Percentiles rank a stretch among this genome's conserved stretches.
phyloP scores from a whole-genome alignment of 2,888 invertebrate genomes.

The Physocephala rufipes region DNA sequence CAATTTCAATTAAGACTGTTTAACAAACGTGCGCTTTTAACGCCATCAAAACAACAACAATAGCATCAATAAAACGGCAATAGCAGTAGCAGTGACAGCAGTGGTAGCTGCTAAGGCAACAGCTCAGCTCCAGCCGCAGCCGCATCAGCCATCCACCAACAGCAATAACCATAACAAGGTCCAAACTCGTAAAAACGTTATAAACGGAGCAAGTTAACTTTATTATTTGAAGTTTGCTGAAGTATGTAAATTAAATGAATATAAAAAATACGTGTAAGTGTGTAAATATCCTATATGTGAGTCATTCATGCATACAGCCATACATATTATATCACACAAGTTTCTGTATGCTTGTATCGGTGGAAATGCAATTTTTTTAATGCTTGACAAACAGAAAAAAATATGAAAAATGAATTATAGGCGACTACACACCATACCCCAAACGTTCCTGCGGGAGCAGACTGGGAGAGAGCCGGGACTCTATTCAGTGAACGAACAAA shows the following conservation, averaged over 20 bases:
- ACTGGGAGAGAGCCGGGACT: no score
- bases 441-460: no score
- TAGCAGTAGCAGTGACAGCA: not conserved
- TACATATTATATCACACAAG: not conserved
- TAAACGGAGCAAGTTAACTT: constrained; percentile 9
- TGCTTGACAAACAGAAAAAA: no score
- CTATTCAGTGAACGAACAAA: no score
- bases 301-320: not conserved
- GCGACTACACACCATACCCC: no score
- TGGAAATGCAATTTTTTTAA: no score
- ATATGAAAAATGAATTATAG: no score
- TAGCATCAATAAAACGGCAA: not conserved
- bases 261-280: not conserved
- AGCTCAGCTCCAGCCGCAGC: not conserved
- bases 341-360: no score
- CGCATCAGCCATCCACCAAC: not conserved
- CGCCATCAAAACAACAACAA: not conserved
- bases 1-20: constrained; percentile 21
- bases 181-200: not conserved
- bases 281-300: not conserved
- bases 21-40: constrained; percentile 20
- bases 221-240: constrained; percentile 19
- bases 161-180: not conserved
- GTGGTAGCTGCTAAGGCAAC: no score
- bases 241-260: constrained; percentile 10